Evolutionary conservation across 2,888 invertebrate species (phyloP).

Genomic region (Trichogramma dendrolimi): DNA sequence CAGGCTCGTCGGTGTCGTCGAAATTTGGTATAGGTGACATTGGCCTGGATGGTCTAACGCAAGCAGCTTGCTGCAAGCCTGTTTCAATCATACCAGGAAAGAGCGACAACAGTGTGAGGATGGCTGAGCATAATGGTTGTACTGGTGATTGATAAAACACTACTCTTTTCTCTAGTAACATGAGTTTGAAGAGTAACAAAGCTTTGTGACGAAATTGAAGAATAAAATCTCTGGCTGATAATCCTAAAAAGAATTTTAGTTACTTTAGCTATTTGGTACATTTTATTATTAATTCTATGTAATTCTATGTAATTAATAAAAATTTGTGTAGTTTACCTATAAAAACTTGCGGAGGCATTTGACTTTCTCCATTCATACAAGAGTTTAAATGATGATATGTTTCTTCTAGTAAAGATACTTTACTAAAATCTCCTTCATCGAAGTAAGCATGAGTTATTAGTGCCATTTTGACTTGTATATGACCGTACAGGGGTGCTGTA

Average conservation of each 20-base stretch:
- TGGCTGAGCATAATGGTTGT: slow-evolving; percentile 77
- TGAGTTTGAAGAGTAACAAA: slow-evolving; percentile 83
- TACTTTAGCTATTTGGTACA: background rate
- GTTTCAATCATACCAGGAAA: slow-evolving; percentile 85
- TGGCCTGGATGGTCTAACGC: slow-evolving; percentile 69
- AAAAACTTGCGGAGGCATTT: slow-evolving; percentile 63
- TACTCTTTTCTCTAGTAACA: slow-evolving; percentile 83
- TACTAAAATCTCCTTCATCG: slow-evolving; percentile 88
- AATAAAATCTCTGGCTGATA: slow-evolving; percentile 77
- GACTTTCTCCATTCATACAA: slow-evolving; percentile 64
- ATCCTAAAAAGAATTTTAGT: slow-evolving; percentile 58
- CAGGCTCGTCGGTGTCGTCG: slow-evolving; percentile 44
- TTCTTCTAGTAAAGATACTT: slow-evolving; percentile 81
- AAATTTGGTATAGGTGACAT: slow-evolving; percentile 71
- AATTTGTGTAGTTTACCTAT: slow-evolving; percentile 55
- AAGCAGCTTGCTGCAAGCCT: slow-evolving; percentile 79
- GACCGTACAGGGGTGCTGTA: slow-evolving; percentile 85
- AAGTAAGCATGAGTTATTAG: slow-evolving; percentile 97
- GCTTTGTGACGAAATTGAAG: slow-evolving; percentile 88
- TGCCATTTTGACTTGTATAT: slow-evolving; percentile 91
- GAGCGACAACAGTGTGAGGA: slow-evolving; percentile 84
- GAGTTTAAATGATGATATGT: slow-evolving; percentile 88
- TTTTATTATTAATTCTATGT: background rate
- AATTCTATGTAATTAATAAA: background rate
- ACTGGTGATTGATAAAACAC: slow-evolving; percentile 93